Percentiles rank a stretch among this genome's conserved stretches.
phyloP scores from a whole-genome alignment of 1,140 invertebrate genomes.

The Himalopsyche phryganea region DNA sequence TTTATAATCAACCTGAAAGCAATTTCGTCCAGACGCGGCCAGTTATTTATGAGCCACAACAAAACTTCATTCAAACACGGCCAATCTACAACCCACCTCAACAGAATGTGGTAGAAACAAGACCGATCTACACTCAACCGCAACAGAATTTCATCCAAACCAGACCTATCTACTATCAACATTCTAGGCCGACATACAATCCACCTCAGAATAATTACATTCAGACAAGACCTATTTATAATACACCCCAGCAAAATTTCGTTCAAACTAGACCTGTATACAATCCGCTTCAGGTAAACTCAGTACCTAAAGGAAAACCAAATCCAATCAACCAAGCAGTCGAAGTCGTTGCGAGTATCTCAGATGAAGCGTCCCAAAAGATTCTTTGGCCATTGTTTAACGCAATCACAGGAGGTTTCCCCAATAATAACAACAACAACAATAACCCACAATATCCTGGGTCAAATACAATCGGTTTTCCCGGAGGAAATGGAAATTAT shows the following conservation, averaged over 20 bases:
- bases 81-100: constrained; percentile 4
- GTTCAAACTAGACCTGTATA: constrained; percentile 9
- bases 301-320: neutral
- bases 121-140: constrained; percentile 17
- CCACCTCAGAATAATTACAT: neutral
- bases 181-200: constrained; percentile 5
- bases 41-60: too few species aligned
- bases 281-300: neutral
- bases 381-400: constrained; percentile 25
- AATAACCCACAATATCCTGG: constrained; percentile 13
- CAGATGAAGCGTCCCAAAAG: constrained; percentile 15
- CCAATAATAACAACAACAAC: constrained; percentile 6
- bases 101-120: constrained; percentile 4
- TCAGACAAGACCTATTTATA: constrained; percentile 5
- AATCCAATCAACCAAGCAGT: neutral
- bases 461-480: constrained; percentile 14
- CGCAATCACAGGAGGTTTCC: constrained; percentile 10
- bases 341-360: neutral
- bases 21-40: too few species aligned
- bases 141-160: constrained; percentile 8
- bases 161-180: constrained; percentile 11
- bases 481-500: constrained; percentile 8
- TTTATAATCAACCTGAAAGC: too few species aligned
- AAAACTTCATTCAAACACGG: neutral
- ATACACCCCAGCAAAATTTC: neutral